Base-by-base conservation (phyloP, 2,113 vertebrate species). In the Corythoichthys intestinalis region DNA sequence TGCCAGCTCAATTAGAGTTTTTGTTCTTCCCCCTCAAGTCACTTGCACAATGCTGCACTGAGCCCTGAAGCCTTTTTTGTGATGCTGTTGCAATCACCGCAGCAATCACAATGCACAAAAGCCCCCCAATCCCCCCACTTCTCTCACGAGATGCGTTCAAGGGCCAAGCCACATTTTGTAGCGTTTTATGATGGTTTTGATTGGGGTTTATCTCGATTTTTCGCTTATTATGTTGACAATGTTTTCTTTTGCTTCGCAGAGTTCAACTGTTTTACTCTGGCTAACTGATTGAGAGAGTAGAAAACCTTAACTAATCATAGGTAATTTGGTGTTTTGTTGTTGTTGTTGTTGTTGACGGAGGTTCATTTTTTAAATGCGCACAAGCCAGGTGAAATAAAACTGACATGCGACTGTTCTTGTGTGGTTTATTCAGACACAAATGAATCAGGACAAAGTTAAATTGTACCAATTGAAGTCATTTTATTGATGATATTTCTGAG, bases 1-100 rank as follows among this genome's bases (percentile, higher is more conserved):
- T 84, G 75, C 75, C 12, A 49, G 63, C 56, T 85, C 85, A 87
- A 88, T 91, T 85, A 90, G 39, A 28, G 81, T 64, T 80, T 67
- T 79, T 83, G 77, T 87, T 86, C 75, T 89, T 85, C 80, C 82
- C 84, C 83, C 68, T 91, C 86, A 85, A 58, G 85, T 85, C 87
- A 77, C 86, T 84, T 84, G 71, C 83, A 83, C 84, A 90, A 91
- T 85, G 35, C 56, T 58, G 34, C 34, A 84, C 72, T 74, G 83
- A 85, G 80, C 78, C 65, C 79, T 37, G 12, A 37, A 37, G 83
- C 73, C 72, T 83, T 79, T 44, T 88, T 85, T 89, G 87, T 87
- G 71, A 79, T 71, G 73, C 76, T 73, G 78, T 83, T 87, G 85
- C 85, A 84, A 79, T 77, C 81, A 85, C 65, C 65, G 79, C 78